Evolutionary conservation across 2,888 invertebrate species (phyloP), one percentile per base, ranked within the genome.

Genomic region (Pollenia labialis): DNA sequence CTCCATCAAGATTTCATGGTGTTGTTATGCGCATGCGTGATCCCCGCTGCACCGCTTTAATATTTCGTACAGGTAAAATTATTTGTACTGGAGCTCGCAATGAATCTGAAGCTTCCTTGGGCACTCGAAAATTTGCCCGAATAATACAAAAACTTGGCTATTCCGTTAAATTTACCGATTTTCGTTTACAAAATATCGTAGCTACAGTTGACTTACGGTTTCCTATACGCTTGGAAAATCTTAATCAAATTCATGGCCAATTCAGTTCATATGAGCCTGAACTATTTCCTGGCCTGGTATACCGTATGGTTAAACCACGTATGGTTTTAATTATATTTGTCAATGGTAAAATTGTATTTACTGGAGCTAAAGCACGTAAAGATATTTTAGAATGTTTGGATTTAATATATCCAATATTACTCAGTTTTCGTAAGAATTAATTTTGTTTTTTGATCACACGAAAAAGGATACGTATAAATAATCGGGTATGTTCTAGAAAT

Each of bases 311-410:
- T 56, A 97, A 98, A 91, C 99, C 99, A 0, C 95, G 98, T 89
- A 96, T 99, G 88, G 99, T 99, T 0, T 94, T 99, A 87, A 94
- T 99, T 12, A 99, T 99, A 93, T 99, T 99, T 94, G 99, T 99
- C 0, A 99, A 99, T 93, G 99, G 99, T 79, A 99, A 99, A 95
- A 96, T 99, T 89, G 99, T 99, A 1, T 96, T 99, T 88, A 99
- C 99, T 91, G 95, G 95, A 88, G 99, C 98, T 46, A 99, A 99
- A 94, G 96, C 97, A 68, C 95, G 98, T 89, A 95, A 95, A 91
- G 98, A 99, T 91, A 97, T 99, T 60, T 96, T 97, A 92, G 98
- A 99, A 92, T 98, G 99, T 16, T 95, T 99, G 90, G 97, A 97
- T 90, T 97, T 97, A 91, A 99, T 99, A 91, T 98, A 98, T 93